Evolutionary conservation across 2,797 vertebrate species (phyloP), one percentile per base, ranked within the genome.

Genomic region (Erpetoichthys calabaricus): DNA sequence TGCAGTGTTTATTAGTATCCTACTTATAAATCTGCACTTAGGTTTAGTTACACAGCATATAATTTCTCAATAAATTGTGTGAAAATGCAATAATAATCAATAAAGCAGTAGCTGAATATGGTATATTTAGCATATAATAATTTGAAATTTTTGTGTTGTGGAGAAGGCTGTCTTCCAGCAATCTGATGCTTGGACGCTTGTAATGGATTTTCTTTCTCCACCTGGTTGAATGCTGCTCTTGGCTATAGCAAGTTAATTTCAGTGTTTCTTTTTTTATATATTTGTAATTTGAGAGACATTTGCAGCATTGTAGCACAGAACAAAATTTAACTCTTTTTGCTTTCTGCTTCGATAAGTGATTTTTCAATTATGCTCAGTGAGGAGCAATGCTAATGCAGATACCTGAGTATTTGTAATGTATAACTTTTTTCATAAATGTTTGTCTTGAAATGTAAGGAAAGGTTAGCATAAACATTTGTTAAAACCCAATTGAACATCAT

Each of bases 181-280:
- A 68, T 74, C 75, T 83, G 76, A 73, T 81, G 74, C 72, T 78
- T 80, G 76, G 67, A 67, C 77, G 75, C 74, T 75, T 83, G 62
- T 82, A 89, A 79, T 83, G 78, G 73, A 67, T 81, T 82, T 83
- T 69, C 25, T 61, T 70, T 71, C 65, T 69, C 61, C 62, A 75
- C 65, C 68, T 84, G 84, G 81, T 78, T 76, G 78, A 82, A 81
- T 76, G 70, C 91, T 76, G 86, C 87, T 88, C 65, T 80, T 86
- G 86, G 87, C 86, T 82, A 86, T 86, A 73, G 75, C 78, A 92
- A 92, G 84, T 87, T 91, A 86, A 92, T 92, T 92, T 91, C 80
- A 88, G 83, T 25, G 25, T 25, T 25, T 25, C 25, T 25, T 25
- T 25, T 25, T 25, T 25, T 25, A 25, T 25, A 25, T 25, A 25